phyloP scores from a whole-genome alignment of 1,140 invertebrate genomes.

The Patella vulgata region DNA sequence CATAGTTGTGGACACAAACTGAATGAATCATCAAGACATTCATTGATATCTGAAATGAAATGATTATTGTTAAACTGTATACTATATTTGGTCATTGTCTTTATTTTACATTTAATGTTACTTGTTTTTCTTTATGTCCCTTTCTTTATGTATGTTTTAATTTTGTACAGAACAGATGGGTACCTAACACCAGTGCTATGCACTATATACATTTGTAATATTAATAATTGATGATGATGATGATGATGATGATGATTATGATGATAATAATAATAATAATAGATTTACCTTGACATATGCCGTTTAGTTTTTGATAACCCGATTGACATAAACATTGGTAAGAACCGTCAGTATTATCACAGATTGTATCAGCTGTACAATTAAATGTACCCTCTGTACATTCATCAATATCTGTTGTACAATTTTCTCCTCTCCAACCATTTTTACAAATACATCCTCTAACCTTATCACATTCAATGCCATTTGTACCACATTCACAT shows the following conservation, averaged over 20 bases:
- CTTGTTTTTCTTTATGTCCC: no score
- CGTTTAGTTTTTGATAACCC: slow-evolving; percentile 1
- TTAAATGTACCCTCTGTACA: slow-evolving; percentile 4
- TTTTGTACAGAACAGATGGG: no score
- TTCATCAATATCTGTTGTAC: slow-evolving; percentile 23
- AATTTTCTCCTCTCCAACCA: slow-evolving; percentile 21
- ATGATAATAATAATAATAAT: no score
- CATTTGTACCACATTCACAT: slow-evolving; percentile 11
- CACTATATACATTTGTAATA: no score
- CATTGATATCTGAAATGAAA: slow-evolving; percentile 16
- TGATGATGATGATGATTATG: no score
- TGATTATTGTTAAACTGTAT: no score
- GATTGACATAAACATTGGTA: slow-evolving; percentile 10
- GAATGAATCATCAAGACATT: slow-evolving; percentile 10
- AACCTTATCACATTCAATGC: slow-evolving; percentile 14
- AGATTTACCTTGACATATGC: slow-evolving; percentile 18
- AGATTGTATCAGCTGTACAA: background rate
- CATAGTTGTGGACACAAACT: no score
- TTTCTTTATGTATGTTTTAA: no score
- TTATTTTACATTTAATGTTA: no score
- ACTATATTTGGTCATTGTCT: no score
- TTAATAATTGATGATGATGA: no score
- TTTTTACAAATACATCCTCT: slow-evolving; percentile 21
- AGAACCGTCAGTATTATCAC: slow-evolving; percentile 17
- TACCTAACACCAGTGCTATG: no score